Percentiles rank a stretch among this genome's conserved stretches.
Evolutionary conservation across 1,140 invertebrate genomes (phyloP).

Genomic region (Drosophila varians): DNA sequence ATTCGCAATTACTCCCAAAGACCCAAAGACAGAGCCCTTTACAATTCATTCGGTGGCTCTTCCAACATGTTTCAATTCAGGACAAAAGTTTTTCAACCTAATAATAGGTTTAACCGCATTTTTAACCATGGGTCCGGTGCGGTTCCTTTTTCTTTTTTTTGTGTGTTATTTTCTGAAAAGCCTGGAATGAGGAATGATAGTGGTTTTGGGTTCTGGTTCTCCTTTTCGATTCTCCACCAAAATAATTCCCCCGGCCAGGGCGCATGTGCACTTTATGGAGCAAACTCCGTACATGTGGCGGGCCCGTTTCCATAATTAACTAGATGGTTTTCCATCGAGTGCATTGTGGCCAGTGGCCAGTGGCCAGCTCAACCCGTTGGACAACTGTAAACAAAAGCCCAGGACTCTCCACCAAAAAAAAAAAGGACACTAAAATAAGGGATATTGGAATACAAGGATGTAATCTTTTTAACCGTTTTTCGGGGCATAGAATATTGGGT

Average conservation of each 20-base stretch:
- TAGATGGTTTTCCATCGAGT: conserved; percentile 66
- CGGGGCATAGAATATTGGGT: too few relatives aligned
- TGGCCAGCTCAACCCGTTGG: conserved; percentile 11
- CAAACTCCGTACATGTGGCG: conserved; percentile 36
- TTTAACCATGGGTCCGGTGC: conserved; percentile 66
- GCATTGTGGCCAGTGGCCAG: conserved; percentile 36
- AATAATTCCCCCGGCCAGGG: conserved; percentile 20
- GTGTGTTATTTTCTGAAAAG: not conserved
- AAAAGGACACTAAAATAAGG: too few relatives aligned
- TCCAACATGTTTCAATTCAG: conserved; percentile 71
- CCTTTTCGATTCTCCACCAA: not conserved
- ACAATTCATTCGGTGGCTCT: conserved; percentile 3
- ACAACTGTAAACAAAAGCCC: conserved; percentile 36
- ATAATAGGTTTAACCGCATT: conserved; percentile 81
- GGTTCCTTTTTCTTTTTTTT: conserved; percentile 13
- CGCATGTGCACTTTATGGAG: conserved; percentile 65
- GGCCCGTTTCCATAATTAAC: conserved; percentile 73
- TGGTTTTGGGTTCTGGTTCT: conserved; percentile 15
- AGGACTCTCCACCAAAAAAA: conserved; percentile 18
- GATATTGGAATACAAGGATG: conserved; percentile 44
- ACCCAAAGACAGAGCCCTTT: conserved; percentile 48
- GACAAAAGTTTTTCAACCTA: conserved; percentile 68
- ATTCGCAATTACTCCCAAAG: conserved; percentile 63
- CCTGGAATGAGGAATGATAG: conserved; percentile 9
- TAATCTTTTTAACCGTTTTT: conserved; percentile 30